Percentiles rank a stretch among this genome's conserved stretches.
Conservation (phyloP, 2,888 invertebrate genomes). For the Athalia circularis region DNA sequence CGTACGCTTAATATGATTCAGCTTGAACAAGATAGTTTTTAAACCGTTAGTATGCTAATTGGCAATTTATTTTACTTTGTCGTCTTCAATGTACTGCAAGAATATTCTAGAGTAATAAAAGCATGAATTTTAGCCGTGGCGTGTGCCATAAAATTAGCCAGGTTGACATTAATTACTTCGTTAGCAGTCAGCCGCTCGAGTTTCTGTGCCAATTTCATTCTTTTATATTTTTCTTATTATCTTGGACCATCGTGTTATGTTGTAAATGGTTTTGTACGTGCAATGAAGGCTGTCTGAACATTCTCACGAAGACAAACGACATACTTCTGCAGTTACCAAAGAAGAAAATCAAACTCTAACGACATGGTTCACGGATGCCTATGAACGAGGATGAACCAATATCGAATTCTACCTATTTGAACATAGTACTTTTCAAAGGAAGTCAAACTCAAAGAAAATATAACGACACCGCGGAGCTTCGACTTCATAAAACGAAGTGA, state of each 20-base stretch:
- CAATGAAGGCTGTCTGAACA: neutral
- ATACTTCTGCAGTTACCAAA: neutral
- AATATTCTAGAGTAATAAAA: too few species aligned
- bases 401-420: neutral
- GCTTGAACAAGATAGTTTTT: too few species aligned
- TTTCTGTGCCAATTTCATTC: slow-evolving; percentile 10
- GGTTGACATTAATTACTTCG: slow-evolving; percentile 4
- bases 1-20: too few species aligned
- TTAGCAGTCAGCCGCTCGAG: slow-evolving; percentile 14
- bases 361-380: neutral
- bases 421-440: neutral
- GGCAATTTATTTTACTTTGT: too few species aligned
- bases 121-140: too few species aligned
- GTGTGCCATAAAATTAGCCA: neutral
- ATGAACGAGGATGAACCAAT: neutral
- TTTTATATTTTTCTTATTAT: neutral
- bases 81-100: too few species aligned
- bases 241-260: neutral
- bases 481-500: neutral
- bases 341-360: neutral
- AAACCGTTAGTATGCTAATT: too few species aligned
- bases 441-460: neutral
- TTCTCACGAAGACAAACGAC: too few species aligned
- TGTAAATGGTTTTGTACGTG: neutral
- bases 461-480: neutral